Evolutionary conservation across 2,888 invertebrate species (phyloP).

Genomic region (Tipula confusa): DNA sequence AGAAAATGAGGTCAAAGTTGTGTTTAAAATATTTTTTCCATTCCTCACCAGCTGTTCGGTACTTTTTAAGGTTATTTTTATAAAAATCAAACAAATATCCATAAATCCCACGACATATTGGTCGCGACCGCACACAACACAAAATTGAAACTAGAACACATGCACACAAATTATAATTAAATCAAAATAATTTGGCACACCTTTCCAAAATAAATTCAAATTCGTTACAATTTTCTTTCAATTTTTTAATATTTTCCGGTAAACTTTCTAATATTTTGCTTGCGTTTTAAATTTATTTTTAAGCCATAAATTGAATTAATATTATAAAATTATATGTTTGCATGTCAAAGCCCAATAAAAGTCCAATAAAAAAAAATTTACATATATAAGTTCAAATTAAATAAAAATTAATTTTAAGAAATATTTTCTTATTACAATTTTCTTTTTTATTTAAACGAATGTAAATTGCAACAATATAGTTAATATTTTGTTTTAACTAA

Average conservation of each 20-base stretch:
- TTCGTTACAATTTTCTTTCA: background rate
- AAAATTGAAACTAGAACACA: too few species aligned
- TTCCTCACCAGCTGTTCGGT: too few species aligned
- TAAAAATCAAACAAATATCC: too few species aligned
- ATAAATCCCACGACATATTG: too few species aligned
- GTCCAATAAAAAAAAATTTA: background rate
- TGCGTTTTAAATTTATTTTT: background rate
- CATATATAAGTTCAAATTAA: background rate
- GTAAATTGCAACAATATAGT: background rate
- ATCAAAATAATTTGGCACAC: background rate
- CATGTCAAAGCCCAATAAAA: background rate
- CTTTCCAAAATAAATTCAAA: background rate
- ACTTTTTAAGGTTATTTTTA: too few species aligned
- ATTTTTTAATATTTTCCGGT: background rate
- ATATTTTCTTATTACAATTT: background rate
- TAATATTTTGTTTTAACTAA: background rate
- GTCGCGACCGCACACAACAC: too few species aligned
- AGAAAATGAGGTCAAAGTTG: too few species aligned
- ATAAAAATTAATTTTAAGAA: background rate
- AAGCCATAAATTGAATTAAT: background rate
- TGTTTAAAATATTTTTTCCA: too few species aligned
- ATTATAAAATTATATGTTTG: background rate
- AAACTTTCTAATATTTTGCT: background rate
- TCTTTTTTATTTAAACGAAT: background rate
- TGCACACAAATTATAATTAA: too few species aligned